These are phyloP conservation scores for Triplophysa rosa DNA, from an alignment of 2,113 vertebrate species.

Conservation along the genomic window DNA sequence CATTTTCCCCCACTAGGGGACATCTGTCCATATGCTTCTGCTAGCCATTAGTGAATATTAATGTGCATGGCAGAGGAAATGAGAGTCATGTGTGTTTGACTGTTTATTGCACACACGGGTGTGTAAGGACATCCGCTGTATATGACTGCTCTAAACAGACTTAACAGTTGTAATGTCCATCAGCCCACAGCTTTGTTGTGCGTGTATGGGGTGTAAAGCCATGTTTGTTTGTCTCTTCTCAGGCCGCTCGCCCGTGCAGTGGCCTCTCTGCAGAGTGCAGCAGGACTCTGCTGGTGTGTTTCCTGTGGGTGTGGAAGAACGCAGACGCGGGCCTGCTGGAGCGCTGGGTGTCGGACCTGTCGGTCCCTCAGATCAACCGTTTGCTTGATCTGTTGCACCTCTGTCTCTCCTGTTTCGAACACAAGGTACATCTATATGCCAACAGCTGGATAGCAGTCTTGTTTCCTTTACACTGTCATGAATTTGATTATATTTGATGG, in stretches of 20 bases:
- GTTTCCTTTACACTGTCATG: neutral
- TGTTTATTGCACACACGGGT: conserved; percentile 21
- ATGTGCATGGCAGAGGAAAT: conserved; percentile 17
- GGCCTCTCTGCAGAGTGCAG: conserved; percentile 84
- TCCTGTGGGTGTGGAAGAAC: conserved; percentile 91
- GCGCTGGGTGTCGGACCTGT: conserved; percentile 83
- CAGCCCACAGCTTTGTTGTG: neutral
- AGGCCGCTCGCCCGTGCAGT: conserved; percentile 79
- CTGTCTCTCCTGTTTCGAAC: conserved; percentile 87
- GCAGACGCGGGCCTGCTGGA: conserved; percentile 80
- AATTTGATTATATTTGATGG: no score
- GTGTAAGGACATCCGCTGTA: conserved; percentile 44
- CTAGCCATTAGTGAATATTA: conserved; percentile 14
- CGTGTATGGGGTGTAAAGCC: conserved; percentile 1
- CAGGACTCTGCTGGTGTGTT: conserved; percentile 83
- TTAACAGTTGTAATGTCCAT: conserved; percentile 20
- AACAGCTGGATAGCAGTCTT: no score
- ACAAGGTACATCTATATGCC: conserved; percentile 76
- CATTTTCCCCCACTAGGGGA: neutral
- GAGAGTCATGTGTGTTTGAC: neutral
- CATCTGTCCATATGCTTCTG: neutral
- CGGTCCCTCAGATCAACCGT: conserved; percentile 83
- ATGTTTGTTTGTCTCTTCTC: conserved; percentile 53
- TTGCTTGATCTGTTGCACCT: conserved; percentile 86
- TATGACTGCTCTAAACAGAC: neutral